Evolutionary conservation across 1,140 invertebrate genomes (phyloP), one percentile per base, ranked within the genome.

Genomic region (Drosophila nikananu): DNA sequence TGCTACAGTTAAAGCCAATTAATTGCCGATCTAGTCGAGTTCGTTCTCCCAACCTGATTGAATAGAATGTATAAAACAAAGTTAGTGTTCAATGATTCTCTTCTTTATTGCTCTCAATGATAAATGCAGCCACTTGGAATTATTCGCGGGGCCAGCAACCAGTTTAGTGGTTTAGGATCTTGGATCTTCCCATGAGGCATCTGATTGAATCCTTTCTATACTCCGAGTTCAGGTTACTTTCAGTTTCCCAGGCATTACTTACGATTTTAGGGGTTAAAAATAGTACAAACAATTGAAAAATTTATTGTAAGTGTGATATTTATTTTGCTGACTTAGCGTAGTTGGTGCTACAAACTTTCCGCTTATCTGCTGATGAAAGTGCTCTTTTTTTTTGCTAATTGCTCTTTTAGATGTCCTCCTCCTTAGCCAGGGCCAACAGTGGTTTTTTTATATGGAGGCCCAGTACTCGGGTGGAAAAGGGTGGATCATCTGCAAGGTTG

Each of bases 31-130:
- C 30, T 15, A 8, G 10, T 15, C 30, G 27, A 21, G n/a, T 39
- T 41, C 23, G 21, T n/a, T 65, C 61, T 70, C 66, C 19, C 37
- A 66, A 65, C 48, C 66, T 41, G 60, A 65, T 70, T 4, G 10
- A 12, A 44, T 13, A 13, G 12, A 5, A 13, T 37, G 1, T 12
- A n/a, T 21, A 13, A 13, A 21, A 13, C 5, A 9, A 25, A 25
- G 46, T 15, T 8, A 8, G 13, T 17, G 0, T 48, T 7, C 3
- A 39, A 30, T n/a, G 13, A 52, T 49, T 37, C 5, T 17, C 12
- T 13, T 32, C 1, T 57, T 46, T 48, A 46, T 61, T 71, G 19
- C 12, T 6, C 17, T 39, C 23, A 7, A 46, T 74, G 49, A 80
- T 51, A n/a, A 27, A n/a, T 49, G 2, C n/a, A 49, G 9, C 15